phyloP scores from a whole-genome alignment of 1,140 invertebrate genomes.

The Zaprionus africanus region DNA sequence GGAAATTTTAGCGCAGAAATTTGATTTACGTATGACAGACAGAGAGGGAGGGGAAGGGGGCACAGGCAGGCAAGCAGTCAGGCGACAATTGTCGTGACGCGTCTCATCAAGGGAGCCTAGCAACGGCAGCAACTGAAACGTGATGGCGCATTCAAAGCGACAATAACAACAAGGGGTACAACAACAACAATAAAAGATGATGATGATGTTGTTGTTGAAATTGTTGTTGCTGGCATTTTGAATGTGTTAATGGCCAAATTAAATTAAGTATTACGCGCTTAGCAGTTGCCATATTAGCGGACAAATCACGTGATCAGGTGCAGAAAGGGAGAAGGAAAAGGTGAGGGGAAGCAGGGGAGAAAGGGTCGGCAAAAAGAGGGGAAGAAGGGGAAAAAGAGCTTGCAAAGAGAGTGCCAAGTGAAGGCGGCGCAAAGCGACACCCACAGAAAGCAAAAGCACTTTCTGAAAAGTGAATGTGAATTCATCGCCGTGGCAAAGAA shows the following conservation, averaged over 20 bases:
- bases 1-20: conserved; percentile 58
- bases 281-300: conserved; percentile 49
- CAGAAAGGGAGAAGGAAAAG: not conserved
- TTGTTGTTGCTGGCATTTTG: conserved; percentile 32
- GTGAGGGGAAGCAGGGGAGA: not conserved
- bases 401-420: conserved; percentile 36
- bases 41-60: not conserved
- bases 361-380: not conserved
- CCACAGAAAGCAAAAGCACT: conserved; percentile 10
- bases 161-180: conserved; percentile 2
- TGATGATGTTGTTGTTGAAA: conserved; percentile 32
- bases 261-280: conserved; percentile 61
- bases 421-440: conserved; percentile 17
- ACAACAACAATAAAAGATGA: conserved; percentile 3
- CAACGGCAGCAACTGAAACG: conserved; percentile 45
- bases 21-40: conserved; percentile 59
- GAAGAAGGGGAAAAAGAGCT: not conserved
- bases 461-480: conserved; percentile 34
- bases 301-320: conserved; percentile 25
- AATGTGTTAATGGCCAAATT: conserved; percentile 69
- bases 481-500: conserved; percentile 16
- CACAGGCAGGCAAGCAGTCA: conserved; percentile 7
- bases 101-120: conserved; percentile 40
- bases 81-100: conserved; percentile 68
- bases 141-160: conserved; percentile 65